Percentiles rank a stretch among this genome's conserved stretches.
phyloP scores from a whole-genome alignment of 2,888 invertebrate genomes.

The Hedychridium roseum region DNA sequence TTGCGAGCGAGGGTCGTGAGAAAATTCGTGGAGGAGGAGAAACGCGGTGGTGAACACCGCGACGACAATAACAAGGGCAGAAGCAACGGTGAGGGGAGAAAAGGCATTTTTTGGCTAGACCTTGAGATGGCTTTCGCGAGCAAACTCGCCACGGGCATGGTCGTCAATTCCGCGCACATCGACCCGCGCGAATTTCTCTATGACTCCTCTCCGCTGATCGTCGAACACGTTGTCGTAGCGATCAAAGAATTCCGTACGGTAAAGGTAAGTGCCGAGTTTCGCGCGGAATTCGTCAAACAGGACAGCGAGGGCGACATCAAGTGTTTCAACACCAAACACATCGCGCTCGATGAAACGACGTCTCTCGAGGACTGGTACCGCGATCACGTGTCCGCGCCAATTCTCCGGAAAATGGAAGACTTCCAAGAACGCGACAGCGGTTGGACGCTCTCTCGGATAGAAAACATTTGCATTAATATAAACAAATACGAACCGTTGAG shows the following conservation, averaged over 20 bases:
- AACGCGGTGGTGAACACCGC: too few relatives aligned
- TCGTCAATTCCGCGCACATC: too few relatives aligned
- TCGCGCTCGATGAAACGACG: neutral
- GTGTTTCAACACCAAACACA: conserved; percentile 7
- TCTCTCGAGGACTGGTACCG: conserved; percentile 17
- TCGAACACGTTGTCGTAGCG: neutral
- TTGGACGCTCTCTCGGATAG: conserved; percentile 29
- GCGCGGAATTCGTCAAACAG: conserved; percentile 9
- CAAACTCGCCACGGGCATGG: neutral
- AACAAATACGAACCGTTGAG: neutral
- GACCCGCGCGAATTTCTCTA: neutral
- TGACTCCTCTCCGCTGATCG: neutral
- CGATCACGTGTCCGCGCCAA: conserved; percentile 1
- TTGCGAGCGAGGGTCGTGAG: too few relatives aligned
- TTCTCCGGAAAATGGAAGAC: conserved; percentile 29
- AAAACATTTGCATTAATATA: conserved; percentile 14
- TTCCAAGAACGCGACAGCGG: conserved; percentile 41
- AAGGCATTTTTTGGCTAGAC: too few relatives aligned
- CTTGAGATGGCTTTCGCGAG: conserved; percentile 3
- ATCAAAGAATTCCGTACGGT: conserved; percentile 1
- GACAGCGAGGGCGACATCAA: neutral
- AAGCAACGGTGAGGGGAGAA: too few relatives aligned
- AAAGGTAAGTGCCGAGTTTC: conserved; percentile 9
- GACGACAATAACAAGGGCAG: too few relatives aligned
- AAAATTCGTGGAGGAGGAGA: too few relatives aligned